Percentiles rank a stretch among this genome's conserved stretches.
Evolutionary conservation across 2,113 vertebrate species (phyloP).

Genomic region (Perccottus glenii): DNA sequence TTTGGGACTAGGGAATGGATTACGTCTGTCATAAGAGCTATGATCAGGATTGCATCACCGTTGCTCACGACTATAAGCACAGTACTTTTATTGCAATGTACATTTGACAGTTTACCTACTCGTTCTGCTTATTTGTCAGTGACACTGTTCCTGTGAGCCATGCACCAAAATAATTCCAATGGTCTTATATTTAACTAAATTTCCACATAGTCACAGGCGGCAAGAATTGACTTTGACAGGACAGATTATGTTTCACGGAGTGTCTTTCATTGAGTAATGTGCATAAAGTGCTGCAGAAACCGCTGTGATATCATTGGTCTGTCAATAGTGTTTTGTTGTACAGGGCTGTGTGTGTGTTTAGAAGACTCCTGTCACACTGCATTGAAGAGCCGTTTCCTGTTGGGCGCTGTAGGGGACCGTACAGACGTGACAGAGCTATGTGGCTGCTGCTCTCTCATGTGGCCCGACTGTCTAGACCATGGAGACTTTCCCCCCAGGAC

Average conservation of each 20-base stretch:
- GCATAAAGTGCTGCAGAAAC: conserved; percentile 38
- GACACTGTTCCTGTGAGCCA: conserved; percentile 16
- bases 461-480: conserved; percentile 49
- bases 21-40: conserved; percentile 49
- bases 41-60: conserved; percentile 42
- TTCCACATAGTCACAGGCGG: conserved; percentile 36
- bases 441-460: conserved; percentile 51
- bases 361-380: conserved; percentile 32
- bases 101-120: conserved; percentile 25
- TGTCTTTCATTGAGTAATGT: conserved; percentile 51
- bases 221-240: conserved; percentile 56
- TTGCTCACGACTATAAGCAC: conserved; percentile 1
- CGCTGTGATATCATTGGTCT: conserved; percentile 62
- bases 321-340: conserved; percentile 53
- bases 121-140: conserved; percentile 13
- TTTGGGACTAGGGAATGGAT: conserved; percentile 50
- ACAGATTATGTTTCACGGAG: conserved; percentile 51
- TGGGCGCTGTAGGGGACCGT: conserved; percentile 35
- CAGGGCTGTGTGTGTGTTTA: conserved; percentile 24
- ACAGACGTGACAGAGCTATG: conserved; percentile 38
- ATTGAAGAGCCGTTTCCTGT: conserved; percentile 36
- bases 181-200: conserved; percentile 21
- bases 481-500: conserved; percentile 16
- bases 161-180: conserved; percentile 20
- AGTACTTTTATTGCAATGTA: conserved; percentile 1